phyloP scores from a whole-genome alignment of 37 sponge, comb jelly and placozoan species.

The Mnemiopsis leidyi region DNA sequence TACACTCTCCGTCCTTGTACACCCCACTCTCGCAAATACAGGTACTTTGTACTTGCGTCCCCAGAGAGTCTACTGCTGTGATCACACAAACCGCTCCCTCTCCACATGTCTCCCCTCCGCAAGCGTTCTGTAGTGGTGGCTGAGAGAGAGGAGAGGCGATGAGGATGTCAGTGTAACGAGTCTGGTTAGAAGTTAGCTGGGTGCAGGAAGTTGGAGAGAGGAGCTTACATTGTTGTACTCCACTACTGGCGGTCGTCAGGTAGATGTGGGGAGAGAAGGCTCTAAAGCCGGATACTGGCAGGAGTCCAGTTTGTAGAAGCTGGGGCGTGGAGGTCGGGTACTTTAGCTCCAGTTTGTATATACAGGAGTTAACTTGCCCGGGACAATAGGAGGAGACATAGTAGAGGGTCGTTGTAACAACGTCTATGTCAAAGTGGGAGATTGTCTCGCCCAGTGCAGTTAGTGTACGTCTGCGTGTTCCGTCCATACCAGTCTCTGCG shows the following conservation, averaged over 20 bases:
- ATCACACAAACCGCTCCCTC: constrained; percentile 10
- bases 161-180: not conserved
- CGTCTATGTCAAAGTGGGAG: constrained; percentile 47
- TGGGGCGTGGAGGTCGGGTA: not conserved
- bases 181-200: not conserved
- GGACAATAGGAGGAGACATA: not conserved
- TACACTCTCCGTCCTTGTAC: not conserved
- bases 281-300: not conserved
- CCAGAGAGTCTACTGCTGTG: not conserved
- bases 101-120: not conserved
- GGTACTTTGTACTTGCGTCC: constrained; percentile 2
- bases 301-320: not conserved
- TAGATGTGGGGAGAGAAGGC: not conserved
- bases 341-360: not conserved
- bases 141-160: constrained; percentile 5
- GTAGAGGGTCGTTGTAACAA: not conserved
- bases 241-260: not conserved
- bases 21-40: not conserved
- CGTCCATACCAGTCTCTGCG: not conserved
- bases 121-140: not conserved
- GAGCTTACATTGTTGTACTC: not conserved
- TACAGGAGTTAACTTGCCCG: not conserved
- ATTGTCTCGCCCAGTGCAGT: constrained; percentile 1
- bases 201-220: not conserved
- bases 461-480: not conserved